Percentiles rank a stretch among this genome's conserved stretches.
Evolutionary conservation across 2,888 invertebrate genomes (phyloP).

Genomic region (Dioctria rufipes): DNA sequence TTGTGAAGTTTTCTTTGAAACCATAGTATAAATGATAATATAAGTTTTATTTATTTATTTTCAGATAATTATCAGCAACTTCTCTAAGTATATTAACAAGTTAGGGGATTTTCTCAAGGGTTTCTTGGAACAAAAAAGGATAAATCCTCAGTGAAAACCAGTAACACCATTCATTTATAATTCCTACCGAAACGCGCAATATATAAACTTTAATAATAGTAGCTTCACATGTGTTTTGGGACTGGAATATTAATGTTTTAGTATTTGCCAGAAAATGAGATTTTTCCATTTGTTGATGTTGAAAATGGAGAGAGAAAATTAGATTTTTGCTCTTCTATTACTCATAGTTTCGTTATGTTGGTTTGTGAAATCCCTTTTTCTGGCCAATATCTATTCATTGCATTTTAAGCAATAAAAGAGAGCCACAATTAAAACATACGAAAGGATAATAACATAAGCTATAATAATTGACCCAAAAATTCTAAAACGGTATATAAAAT

Average conservation of each 20-base stretch:
- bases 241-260: constrained; percentile 7
- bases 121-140: constrained; percentile 16
- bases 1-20: constrained; percentile 10
- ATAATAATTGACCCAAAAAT: constrained; percentile 45
- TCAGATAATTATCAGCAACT: constrained; percentile 38
- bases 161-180: constrained; percentile 44
- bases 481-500: constrained; percentile 47
- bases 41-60: constrained; percentile 15
- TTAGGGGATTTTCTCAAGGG: neutral
- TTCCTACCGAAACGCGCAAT: constrained; percentile 42
- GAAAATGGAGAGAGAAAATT: neutral
- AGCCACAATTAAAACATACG: constrained; percentile 47
- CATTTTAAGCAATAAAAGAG: constrained; percentile 41
- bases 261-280: constrained; percentile 35
- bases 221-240: constrained; percentile 41
- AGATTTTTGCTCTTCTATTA: too few species aligned
- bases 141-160: constrained; percentile 16
- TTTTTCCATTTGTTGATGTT: constrained; percentile 7
- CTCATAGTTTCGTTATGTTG: too few species aligned
- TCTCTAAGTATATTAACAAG: constrained; percentile 27
- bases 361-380: constrained; percentile 13
- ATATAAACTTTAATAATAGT: constrained; percentile 29
- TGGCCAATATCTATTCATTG: constrained; percentile 13
- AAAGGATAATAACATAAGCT: constrained; percentile 45
- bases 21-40: neutral